Evolutionary conservation across 2,113 vertebrate genomes (phyloP).

Genomic region (Pungitius pungitius): DNA sequence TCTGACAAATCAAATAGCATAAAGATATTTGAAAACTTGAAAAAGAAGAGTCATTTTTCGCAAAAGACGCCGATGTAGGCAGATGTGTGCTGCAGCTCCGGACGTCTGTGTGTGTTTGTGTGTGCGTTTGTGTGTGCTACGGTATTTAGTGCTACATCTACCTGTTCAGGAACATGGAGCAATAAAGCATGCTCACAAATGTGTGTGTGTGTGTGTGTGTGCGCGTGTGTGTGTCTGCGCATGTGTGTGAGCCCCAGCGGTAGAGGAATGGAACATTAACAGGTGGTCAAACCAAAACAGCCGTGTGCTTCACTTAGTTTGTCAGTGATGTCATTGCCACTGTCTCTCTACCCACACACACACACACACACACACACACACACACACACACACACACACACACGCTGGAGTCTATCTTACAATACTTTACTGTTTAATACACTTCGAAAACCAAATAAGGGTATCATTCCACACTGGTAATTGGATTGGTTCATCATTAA

Average conservation of each 20-base stretch:
- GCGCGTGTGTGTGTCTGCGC: slow-evolving; percentile 16
- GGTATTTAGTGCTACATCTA: slow-evolving; percentile 10
- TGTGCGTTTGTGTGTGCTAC: neutral
- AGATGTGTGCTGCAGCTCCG: slow-evolving; percentile 45
- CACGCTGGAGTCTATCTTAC: neutral
- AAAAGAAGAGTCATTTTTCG: slow-evolving; percentile 17
- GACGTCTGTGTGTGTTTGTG: neutral
- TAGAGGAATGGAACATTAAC: slow-evolving; percentile 56
- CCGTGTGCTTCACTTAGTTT: slow-evolving; percentile 49
- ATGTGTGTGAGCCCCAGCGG: slow-evolving; percentile 34
- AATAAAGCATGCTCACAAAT: slow-evolving; percentile 3
- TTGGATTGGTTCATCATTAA: neutral
- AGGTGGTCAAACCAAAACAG: slow-evolving; percentile 72
- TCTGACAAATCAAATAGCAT: slow-evolving; percentile 1
- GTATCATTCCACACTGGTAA: too few relatives aligned
- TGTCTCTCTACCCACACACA: slow-evolving; percentile 29
- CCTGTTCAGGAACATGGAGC: neutral
- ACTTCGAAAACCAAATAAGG: neutral
- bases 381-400: slow-evolving; percentile 13
- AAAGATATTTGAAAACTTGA: slow-evolving; percentile 12
- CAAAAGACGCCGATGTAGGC: neutral
- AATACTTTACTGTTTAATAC: neutral
- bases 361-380: slow-evolving; percentile 13
- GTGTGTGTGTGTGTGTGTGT: slow-evolving; percentile 4
- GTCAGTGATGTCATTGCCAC: slow-evolving; percentile 60